Base-by-base conservation (phyloP, 2,888 invertebrate genomes). In the Protodeltote pygarga region DNA sequence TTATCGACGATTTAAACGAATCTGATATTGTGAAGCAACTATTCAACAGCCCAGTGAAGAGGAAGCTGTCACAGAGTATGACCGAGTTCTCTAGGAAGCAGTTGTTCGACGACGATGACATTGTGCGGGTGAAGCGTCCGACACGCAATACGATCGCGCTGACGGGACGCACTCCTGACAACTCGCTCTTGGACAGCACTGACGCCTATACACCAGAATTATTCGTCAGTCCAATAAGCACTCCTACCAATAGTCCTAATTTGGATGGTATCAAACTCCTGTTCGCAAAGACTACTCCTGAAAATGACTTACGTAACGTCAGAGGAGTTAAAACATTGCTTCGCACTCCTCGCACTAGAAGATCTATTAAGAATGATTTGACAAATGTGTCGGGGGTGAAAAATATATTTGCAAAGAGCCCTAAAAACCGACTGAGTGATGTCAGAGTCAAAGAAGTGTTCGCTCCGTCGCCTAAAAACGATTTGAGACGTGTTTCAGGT, bases 21-120 rank as follows among this genome's bases (percentile, higher is more conserved):
- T 91, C 90, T 0, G 87, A 87, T 35, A 78, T 90, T 6, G 85
- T 88, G 1, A 89, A 91, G 54, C 83, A 89, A 35, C 65, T 92
- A 25, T 92, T 92, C 69, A 87, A 81, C 54, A 92, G 91, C 50
- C 92, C 92, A 0, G 92, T 92, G 0, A 92, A 91, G 40, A 74
- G 92, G 40, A 92, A 92, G 46, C 68, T 92, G n/a, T 92, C 92
- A 1, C 89, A 83, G 33, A 92, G 92, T 33, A 91, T 92, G 85
- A 85, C 81, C 0, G 89, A 92, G 47, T 89, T 86, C 57, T 87
- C 86, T 1, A 69, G 79, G 10, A 82, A 71, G 23, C 79, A 79
- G 3, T 50, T 80, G 1, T 72, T 75, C 10, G 83, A 80, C 0
- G 83, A 87, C 1, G 84, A 84, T 2, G 81, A 79, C 2, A 61